Evolutionary conservation across 1,140 invertebrate genomes (phyloP).

Genomic region (Heliconius hermathena): DNA sequence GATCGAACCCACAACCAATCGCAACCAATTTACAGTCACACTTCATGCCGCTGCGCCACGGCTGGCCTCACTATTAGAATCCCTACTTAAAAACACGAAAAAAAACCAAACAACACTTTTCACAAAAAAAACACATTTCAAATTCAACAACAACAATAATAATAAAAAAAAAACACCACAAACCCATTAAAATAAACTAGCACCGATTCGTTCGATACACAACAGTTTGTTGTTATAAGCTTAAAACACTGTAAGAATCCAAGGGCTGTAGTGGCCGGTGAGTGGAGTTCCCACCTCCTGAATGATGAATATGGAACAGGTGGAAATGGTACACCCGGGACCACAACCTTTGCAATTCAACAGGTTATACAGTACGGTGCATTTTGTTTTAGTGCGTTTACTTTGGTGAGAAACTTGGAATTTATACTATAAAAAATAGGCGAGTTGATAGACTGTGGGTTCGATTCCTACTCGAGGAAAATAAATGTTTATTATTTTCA

Average conservation of each 20-base stretch:
- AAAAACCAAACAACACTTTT: too few relatives aligned
- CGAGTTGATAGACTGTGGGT: too few relatives aligned
- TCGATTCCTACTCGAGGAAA: neutral
- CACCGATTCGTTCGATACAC: neutral
- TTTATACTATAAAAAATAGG: too few relatives aligned
- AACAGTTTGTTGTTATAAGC: neutral
- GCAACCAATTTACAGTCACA: too few relatives aligned
- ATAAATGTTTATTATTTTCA: neutral
- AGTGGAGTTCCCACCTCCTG: constrained; percentile 1
- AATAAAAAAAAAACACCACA: neutral
- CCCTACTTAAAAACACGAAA: too few relatives aligned
- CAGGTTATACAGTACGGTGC: constrained; percentile 26
- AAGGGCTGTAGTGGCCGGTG: neutral
- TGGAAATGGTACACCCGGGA: constrained; percentile 44
- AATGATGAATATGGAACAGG: constrained; percentile 60
- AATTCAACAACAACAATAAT: neutral
- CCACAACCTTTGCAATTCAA: constrained; percentile 40
- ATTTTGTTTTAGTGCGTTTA: neutral
- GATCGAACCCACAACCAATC: too few relatives aligned
- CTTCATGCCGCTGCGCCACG: too few relatives aligned
- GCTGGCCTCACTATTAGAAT: too few relatives aligned
- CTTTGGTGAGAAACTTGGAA: neutral
- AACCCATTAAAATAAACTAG: constrained; percentile 6
- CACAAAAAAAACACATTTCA: neutral
- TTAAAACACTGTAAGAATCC: neutral